Conservation (phyloP, 2,797 vertebrate species). For the Gastrophryne carolinensis region DNA sequence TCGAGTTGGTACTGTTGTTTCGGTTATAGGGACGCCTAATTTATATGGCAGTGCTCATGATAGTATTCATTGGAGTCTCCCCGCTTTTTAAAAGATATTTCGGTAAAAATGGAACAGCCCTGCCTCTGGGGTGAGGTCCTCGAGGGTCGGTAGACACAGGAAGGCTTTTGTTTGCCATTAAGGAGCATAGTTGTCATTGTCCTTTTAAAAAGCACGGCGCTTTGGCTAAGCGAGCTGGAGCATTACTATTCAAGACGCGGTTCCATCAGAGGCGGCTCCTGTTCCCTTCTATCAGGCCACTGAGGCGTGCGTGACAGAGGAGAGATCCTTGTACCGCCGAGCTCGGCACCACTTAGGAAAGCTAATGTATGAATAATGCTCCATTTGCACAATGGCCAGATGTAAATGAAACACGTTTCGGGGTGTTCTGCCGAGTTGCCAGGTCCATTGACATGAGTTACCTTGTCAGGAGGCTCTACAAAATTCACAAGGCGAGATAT, state of each 20-base stretch:
- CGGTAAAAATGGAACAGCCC: too few relatives aligned
- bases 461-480: conserved; percentile 62
- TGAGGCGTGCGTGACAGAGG: conserved; percentile 60
- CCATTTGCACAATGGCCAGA: conserved; percentile 60
- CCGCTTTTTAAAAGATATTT: too few relatives aligned
- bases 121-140: too few relatives aligned
- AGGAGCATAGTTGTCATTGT: conserved; percentile 58
- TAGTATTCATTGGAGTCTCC: too few relatives aligned
- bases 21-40: too few relatives aligned
- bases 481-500: conserved; percentile 66
- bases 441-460: conserved; percentile 59
- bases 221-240: too few relatives aligned
- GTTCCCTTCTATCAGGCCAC: conserved; percentile 58
- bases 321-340: conserved; percentile 58
- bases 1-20: too few relatives aligned
- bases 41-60: too few relatives aligned
- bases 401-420: conserved; percentile 65
- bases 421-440: conserved; percentile 57
- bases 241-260: conserved; percentile 56
- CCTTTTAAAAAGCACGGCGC: conserved; percentile 57
- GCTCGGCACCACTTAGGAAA: conserved; percentile 57
- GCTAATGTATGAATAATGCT: conserved; percentile 65
- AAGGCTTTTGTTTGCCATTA: conserved; percentile 8
- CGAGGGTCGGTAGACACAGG: background rate
- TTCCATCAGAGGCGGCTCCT: conserved; percentile 59